A percentile compares a stretch with the other conserved stretches of the same genome.
phyloP scores from a whole-genome alignment of 2,797 vertebrate species.

The Parauchenoglanis ngamensis region DNA sequence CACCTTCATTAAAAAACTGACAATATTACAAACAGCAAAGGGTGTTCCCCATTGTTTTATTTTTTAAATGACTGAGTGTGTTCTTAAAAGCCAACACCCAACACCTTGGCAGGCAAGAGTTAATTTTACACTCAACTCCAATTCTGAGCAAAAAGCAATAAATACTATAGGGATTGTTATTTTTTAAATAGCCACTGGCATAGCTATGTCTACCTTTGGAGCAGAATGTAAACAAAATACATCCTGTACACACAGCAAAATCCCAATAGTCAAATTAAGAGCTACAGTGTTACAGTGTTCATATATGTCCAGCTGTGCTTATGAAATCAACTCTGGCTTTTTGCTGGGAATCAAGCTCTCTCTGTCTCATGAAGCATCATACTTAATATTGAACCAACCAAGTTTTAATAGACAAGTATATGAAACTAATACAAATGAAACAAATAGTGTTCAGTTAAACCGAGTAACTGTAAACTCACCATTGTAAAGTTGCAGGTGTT shows the following conservation, averaged over 20 bases:
- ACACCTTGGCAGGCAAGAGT: neutral
- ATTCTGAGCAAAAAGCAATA: neutral
- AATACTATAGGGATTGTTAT: neutral
- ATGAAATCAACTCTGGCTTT: neutral
- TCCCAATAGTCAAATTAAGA: neutral
- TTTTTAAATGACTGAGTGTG: neutral
- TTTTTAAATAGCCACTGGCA: neutral
- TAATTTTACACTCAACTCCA: neutral
- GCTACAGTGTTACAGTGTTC: neutral
- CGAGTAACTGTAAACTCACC: slow-evolving; percentile 75
- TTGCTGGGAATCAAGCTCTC: neutral
- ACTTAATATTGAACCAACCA: neutral
- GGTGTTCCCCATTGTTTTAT: neutral
- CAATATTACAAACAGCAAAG: neutral
- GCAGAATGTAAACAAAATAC: neutral
- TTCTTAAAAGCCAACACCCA: neutral
- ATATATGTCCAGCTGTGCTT: neutral
- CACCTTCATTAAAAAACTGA: neutral
- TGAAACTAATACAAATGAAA: neutral
- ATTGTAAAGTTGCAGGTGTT: slow-evolving; percentile 96
- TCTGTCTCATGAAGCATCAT: neutral
- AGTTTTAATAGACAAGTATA: neutral
- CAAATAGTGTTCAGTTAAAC: neutral
- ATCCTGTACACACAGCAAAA: neutral
- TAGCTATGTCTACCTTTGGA: neutral